Evolutionary conservation across 2,113 vertebrate genomes (phyloP), one percentile per base, ranked within the genome.

Genomic region (Phodopus roborovskii): DNA sequence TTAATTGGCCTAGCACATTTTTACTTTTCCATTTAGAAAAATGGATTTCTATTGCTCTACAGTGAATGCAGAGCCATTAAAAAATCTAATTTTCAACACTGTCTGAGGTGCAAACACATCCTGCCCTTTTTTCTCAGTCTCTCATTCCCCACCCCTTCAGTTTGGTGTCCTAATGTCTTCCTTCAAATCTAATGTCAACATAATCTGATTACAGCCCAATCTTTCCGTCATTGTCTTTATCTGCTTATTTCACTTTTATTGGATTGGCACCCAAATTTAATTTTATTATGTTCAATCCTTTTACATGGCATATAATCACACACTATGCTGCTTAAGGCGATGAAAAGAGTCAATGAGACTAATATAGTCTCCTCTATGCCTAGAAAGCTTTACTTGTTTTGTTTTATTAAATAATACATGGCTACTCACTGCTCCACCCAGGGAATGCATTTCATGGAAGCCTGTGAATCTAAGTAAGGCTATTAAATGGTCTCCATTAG

Each of bases 231-330:
- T 93, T 82, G 58, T 93, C 77, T 88, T 66, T 74, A 93, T 50
- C 12, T 48, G 93, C 92, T 97, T 94, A 92, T 56, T 96, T 95
- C 48, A 92, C 71, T 88, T 92, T 85, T 88, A 90, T 85, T 96
- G 87, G 50, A 78, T 53, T 94, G 30, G 5, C 86, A 93, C 79
- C 75, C 88, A 92, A 92, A 56, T 28, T 48, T 82, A 88, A 56
- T 90, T 96, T 97, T 86, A 97, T 58, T 33, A 92, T 96, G 45
- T 64, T 94, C 48, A 73, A 70, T 92, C 13, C 45, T 96, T 97
- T 95, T 36, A 91, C 64, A 82, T 75, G 58, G 33, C 64, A 89
- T 39, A 78, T 93, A 97, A 95, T 90, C 60, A 88, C 64, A 84
- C 33, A 91, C 48, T 79, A 39, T 36, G 90, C 4, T 83, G 39